Percentiles rank a stretch among this genome's conserved stretches.
These are phyloP conservation scores for Rhingia rostrata DNA, from an alignment of 2,888 invertebrate species.

Conservation along the genomic window DNA sequence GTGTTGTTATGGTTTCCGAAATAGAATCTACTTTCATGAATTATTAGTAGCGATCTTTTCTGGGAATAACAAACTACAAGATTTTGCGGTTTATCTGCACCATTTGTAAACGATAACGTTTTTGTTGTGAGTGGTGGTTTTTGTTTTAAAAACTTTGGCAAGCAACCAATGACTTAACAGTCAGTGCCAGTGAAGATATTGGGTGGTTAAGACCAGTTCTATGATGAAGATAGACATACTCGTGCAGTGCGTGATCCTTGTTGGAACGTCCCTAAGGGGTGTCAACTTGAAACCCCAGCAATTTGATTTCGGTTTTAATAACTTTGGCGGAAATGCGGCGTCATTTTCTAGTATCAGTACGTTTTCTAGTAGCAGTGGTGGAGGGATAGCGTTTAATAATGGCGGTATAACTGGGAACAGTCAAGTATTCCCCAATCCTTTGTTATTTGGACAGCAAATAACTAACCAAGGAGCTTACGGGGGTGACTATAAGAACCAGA, in stretches of 20 bases:
- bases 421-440: neutral
- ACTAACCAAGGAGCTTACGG: neutral
- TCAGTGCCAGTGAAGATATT: slow-evolving; percentile 34
- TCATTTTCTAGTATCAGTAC: neutral
- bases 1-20: neutral
- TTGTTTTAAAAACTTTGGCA: neutral
- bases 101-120: neutral
- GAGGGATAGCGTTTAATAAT: slow-evolving; percentile 13
- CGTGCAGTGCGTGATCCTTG: slow-evolving; percentile 8
- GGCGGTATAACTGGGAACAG: slow-evolving; percentile 1
- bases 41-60: neutral
- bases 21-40: neutral
- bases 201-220: slow-evolving; percentile 6
- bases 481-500: neutral
- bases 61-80: neutral
- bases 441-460: no score
- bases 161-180: neutral
- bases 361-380: neutral
- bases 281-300: slow-evolving; percentile 4
- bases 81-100: neutral
- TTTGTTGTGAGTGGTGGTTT: neutral
- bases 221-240: slow-evolving; percentile 27
- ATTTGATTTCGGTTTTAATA: slow-evolving; percentile 8
- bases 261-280: neutral
- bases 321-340: neutral